A percentile compares a stretch with the other conserved stretches of the same genome.
phyloP scores from a whole-genome alignment of 53 echinoderm and acorn worm genomes.

The Paelopatides confundens region DNA sequence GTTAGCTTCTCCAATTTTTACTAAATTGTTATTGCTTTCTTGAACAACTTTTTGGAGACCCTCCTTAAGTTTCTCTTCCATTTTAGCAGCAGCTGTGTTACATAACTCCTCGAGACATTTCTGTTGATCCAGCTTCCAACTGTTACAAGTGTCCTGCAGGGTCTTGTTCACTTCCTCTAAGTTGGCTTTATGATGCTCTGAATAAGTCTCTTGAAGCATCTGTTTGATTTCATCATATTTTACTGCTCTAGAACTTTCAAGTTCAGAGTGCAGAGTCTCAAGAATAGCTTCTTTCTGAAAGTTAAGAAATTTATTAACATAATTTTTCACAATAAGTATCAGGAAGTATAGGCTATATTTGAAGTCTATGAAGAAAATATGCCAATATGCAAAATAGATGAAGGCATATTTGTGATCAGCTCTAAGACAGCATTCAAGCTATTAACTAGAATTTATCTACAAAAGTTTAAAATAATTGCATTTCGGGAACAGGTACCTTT shows the following conservation, averaged over 20 bases:
- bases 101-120: neutral
- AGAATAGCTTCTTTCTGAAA: constrained; percentile 89
- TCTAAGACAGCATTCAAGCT: too few relatives aligned
- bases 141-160: neutral
- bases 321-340: too few relatives aligned
- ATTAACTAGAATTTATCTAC: too few relatives aligned
- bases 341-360: too few relatives aligned
- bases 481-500: too few relatives aligned
- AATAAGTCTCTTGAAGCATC: constrained; percentile 67
- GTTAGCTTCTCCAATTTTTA: neutral
- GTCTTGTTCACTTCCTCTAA: constrained; percentile 58
- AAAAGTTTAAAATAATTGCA: too few relatives aligned
- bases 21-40: neutral
- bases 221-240: constrained; percentile 75
- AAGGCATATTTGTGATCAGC: too few relatives aligned
- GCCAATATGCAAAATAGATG: too few relatives aligned
- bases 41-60: neutral
- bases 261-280: constrained; percentile 74
- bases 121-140: neutral
- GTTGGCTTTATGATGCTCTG: constrained; percentile 74
- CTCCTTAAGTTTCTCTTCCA: constrained; percentile 10
- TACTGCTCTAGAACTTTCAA: constrained; percentile 58
- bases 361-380: too few relatives aligned
- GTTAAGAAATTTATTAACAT: neutral
- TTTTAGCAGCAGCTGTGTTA: neutral